phyloP scores from a whole-genome alignment of 2,113 vertebrate species.

The Odocoileus virginianus region DNA sequence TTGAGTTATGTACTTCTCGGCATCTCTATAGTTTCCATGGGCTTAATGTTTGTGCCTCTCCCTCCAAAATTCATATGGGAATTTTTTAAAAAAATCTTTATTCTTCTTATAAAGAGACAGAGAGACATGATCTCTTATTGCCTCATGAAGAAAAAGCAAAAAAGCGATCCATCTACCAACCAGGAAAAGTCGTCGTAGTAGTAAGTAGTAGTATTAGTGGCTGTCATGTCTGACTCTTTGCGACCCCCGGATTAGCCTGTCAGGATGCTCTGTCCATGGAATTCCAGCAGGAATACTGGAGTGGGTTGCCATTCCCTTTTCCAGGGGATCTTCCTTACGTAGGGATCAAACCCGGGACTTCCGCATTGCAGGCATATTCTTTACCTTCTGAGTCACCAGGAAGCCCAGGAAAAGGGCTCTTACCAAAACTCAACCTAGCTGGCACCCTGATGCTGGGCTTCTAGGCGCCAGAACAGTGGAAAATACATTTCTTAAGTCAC shows the following conservation, averaged over 20 bases:
- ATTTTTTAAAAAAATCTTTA: neutral
- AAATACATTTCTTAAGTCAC: neutral
- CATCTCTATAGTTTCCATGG: neutral
- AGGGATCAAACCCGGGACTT: neutral
- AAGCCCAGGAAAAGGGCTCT: neutral
- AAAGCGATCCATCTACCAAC: neutral
- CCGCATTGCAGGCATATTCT: neutral
- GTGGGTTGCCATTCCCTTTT: neutral
- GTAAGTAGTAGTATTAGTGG: neutral
- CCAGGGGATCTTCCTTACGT: neutral
- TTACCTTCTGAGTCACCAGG: neutral
- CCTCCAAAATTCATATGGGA: neutral
- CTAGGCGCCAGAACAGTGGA: neutral
- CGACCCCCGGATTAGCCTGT: neutral
- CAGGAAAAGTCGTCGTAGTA: accelerated
- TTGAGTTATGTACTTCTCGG: neutral
- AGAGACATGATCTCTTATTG: neutral
- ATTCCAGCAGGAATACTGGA: neutral
- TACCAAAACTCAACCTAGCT: neutral
- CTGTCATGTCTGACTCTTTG: neutral
- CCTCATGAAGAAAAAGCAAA: neutral
- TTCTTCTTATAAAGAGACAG: neutral
- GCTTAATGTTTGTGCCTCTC: neutral
- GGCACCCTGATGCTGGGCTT: neutral
- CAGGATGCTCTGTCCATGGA: neutral